These are phyloP conservation scores for Sterrhoptilus dennistouni DNA, from an alignment of 2,113 vertebrate genomes.

Conservation along the genomic window DNA sequence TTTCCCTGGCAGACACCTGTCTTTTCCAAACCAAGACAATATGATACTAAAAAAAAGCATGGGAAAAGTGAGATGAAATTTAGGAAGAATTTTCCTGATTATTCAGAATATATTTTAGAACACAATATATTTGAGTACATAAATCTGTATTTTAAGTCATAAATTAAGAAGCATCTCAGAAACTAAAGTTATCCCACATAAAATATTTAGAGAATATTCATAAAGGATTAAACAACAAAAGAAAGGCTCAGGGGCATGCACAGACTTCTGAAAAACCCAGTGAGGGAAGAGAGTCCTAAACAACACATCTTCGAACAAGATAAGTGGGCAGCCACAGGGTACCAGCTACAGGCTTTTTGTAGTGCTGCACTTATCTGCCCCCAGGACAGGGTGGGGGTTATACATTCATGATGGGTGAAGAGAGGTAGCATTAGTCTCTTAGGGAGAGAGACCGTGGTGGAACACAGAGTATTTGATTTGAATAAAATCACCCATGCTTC, in stretches of 20 bases:
- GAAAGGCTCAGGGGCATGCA: neutral
- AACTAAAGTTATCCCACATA: neutral
- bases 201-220: neutral
- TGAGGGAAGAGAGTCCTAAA: neutral
- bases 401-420: fast-evolving
- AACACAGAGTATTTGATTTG: neutral
- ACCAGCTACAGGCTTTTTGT: neutral
- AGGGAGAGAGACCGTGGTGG: neutral
- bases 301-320: fast-evolving
- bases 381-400: too few species aligned
- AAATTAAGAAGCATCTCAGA: neutral
- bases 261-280: neutral
- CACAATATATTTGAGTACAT: neutral
- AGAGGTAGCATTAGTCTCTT: neutral
- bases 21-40: too few species aligned
- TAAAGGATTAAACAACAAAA: neutral
- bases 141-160: neutral
- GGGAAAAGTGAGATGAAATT: neutral
- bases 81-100: neutral
- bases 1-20: too few species aligned
- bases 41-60: neutral
- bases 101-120: neutral
- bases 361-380: neutral
- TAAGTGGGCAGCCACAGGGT: neutral
- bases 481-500: neutral